Conservation (phyloP, 53 echinoderm and acorn worm genomes). For the Echinometra lucunter region DNA sequence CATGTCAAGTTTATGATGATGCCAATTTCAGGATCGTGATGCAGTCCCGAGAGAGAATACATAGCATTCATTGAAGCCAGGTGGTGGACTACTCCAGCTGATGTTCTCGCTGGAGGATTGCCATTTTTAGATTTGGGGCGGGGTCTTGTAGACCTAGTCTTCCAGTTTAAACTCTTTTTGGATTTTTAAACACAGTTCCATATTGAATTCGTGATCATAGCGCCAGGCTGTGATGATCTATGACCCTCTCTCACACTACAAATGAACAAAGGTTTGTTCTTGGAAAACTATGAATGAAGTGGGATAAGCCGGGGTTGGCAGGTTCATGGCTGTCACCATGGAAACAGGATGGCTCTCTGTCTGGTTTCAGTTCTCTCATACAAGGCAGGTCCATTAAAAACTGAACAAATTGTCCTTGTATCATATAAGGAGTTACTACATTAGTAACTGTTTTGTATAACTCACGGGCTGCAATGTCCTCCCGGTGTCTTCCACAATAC, state of each 20-base stretch:
- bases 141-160: no score
- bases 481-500: no score
- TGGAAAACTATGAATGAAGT: no score
- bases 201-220: no score
- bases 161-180: no score
- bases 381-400: neutral
- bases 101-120: neutral
- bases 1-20: neutral
- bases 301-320: neutral
- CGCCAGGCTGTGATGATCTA: no score
- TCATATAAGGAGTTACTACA: no score
- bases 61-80: neutral
- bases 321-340: neutral
- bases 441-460: no score
- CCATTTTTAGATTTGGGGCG: neutral
- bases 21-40: constrained; percentile 22
- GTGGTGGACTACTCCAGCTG: constrained; percentile 21
- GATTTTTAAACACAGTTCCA: no score
- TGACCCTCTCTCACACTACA: no score
- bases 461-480: no score
- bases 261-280: no score
- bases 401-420: neutral
- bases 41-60: neutral
- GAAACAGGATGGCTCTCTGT: neutral
- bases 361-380: neutral